Percentiles rank a stretch among this genome's conserved stretches.
Evolutionary conservation across 2,113 vertebrate species (phyloP).

Genomic region (Caretta caretta): DNA sequence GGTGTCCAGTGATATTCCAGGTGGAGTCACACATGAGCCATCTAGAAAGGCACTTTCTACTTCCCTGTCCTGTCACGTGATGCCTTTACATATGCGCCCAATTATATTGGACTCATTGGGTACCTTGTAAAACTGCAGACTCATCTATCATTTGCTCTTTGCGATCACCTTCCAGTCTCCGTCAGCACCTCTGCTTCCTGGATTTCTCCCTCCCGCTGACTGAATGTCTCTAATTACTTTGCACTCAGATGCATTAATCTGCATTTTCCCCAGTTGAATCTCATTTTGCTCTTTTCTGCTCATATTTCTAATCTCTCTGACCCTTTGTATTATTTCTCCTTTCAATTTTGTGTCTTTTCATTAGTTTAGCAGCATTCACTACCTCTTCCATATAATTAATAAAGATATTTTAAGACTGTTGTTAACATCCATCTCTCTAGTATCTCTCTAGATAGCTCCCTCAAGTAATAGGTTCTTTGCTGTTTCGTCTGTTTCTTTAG

Average conservation of each 20-base stretch:
- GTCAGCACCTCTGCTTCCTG: neutral
- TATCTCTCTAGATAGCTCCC: constrained; percentile 1
- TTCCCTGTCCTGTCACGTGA: neutral
- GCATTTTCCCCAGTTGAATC: neutral
- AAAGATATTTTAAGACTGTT: constrained; percentile 41
- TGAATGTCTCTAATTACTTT: neutral
- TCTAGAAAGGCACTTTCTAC: neutral
- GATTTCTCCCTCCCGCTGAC: neutral
- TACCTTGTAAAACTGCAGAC: neutral
- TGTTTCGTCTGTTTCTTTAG: constrained; percentile 4
- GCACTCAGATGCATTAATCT: neutral
- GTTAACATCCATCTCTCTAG: constrained; percentile 16
- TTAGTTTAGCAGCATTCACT: neutral
- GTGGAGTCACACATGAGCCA: neutral
- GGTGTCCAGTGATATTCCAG: neutral
- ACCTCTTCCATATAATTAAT: constrained; percentile 51
- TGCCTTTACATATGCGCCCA: neutral
- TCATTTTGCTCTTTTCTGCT: neutral
- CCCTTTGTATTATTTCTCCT: neutral
- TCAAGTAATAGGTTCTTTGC: constrained; percentile 29
- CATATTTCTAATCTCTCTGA: neutral
- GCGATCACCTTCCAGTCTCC: neutral
- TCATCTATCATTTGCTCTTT: neutral
- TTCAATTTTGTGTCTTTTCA: constrained; percentile 15
- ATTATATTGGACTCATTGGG: neutral